Conservation (phyloP, 2,113 vertebrate genomes). For the Cervus canadensis region DNA sequence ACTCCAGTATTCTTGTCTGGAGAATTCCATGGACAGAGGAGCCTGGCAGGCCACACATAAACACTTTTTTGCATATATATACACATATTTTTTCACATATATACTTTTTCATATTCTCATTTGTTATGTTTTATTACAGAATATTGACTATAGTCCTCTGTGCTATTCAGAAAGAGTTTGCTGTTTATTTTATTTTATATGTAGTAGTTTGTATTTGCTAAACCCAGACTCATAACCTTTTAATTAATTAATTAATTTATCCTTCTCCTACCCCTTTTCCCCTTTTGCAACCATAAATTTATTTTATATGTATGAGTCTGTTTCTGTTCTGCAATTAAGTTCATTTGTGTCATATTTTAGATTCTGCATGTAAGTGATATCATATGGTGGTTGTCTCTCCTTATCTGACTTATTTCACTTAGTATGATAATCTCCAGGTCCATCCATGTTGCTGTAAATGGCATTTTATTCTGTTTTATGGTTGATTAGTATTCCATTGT, state of each 20-base stretch:
- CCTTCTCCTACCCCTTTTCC: neutral
- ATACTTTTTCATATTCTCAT: neutral
- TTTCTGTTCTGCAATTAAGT: neutral
- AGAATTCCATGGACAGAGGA: too few relatives aligned
- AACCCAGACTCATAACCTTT: neutral
- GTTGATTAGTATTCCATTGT: neutral
- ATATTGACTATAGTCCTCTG: neutral
- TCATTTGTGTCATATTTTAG: neutral
- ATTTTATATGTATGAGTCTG: neutral
- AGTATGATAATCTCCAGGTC: neutral
- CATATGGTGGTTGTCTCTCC: neutral
- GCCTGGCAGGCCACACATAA: too few relatives aligned
- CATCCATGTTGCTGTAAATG: neutral
- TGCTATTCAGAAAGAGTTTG: neutral
- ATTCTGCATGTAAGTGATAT: neutral
- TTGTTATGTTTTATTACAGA: neutral
- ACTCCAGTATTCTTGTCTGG: too few relatives aligned
- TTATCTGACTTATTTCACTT: neutral
- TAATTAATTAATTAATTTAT: neutral
- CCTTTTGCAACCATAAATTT: neutral
- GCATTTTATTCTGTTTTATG: neutral
- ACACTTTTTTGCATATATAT: neutral
- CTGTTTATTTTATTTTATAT: neutral
- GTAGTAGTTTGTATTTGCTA: neutral
- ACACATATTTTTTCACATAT: neutral